Evolutionary conservation across 2,888 invertebrate species (phyloP), one percentile per base, ranked within the genome.

Genomic region (Conchocele bisecta): DNA sequence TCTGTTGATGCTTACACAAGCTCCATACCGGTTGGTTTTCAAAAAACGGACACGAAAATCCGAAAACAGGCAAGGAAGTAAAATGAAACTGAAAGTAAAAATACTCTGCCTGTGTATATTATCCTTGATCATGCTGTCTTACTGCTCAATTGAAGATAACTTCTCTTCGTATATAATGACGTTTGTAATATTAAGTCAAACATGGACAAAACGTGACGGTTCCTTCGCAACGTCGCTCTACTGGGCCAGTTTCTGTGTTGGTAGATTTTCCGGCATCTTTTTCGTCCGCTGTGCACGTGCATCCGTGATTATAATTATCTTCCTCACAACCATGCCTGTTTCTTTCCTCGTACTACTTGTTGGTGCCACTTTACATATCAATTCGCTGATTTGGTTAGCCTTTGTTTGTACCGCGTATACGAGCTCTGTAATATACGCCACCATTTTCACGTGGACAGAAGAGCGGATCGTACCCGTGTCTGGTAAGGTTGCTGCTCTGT

Each of bases 251-350:
- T 44, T 44, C 13, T 22, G 22, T 44, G 5, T 44, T 20, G 44
- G 44, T 3, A 22, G 44, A 44, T 44, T 44, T 44, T 22, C 44
- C 15, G 44, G 44, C 7, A 44, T 44, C 22, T 44, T 44, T 44
- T 3, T 44, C 9, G 44, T 44, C 5, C 22, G n/a, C 3, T n/a
- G 20, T 9, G 22, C 26, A 22, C 22, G 26, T 11, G 24, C 22
- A 13, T 26, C 24, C 3, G 3, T 3, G 7, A 44, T 44, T 44
- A 22, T 44, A 26, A 9, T 26, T 9, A 3, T 20, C 3, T 44
- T 44, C 15, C 15, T 44, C 3, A 3, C 20, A 44, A 26, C 20
- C 11, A 3, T 44, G 9, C 24, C 44, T 13, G 11, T 44, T 9
- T 44, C 44, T 17, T 5, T 44, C 9, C 7, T 44, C 6, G 44